Conservation (phyloP, 2,797 vertebrate genomes). For the Coregonus ussuriensis region DNA sequence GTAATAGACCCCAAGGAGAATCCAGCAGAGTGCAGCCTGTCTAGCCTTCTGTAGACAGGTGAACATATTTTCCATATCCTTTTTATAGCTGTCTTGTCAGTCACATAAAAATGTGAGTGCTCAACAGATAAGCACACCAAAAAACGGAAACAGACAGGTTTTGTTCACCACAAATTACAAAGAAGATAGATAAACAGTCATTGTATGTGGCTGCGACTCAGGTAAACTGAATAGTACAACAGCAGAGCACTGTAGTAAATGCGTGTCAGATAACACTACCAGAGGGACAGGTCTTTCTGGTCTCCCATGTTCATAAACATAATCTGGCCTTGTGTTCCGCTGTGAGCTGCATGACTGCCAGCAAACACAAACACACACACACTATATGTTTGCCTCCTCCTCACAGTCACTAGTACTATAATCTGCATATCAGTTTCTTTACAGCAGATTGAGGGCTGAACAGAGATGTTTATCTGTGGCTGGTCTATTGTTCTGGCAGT, state of each 20-base stretch:
- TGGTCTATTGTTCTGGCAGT: slow-evolving; percentile 10
- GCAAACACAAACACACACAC: neutral
- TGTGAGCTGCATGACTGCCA: slow-evolving; percentile 30
- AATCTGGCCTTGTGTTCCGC: neutral
- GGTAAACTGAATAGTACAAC: slow-evolving; percentile 3
- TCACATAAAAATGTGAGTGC: slow-evolving; percentile 6
- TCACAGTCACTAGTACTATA: neutral
- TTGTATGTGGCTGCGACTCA: neutral
- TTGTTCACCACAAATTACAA: slow-evolving; percentile 18
- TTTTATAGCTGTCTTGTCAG: slow-evolving; percentile 13
- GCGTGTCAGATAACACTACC: slow-evolving; percentile 28
- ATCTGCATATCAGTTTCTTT: slow-evolving; percentile 52
- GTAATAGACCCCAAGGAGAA: neutral
- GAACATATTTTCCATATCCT: slow-evolving; percentile 38
- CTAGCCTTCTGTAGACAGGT: neutral
- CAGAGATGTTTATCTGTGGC: slow-evolving; percentile 43
- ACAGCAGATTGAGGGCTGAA: slow-evolving; percentile 26
- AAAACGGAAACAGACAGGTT: slow-evolving; percentile 48
- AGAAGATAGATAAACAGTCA: neutral
- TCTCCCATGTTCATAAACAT: slow-evolving; percentile 9
- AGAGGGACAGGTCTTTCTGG: neutral
- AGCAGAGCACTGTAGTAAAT: neutral
- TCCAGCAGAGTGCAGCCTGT: neutral
- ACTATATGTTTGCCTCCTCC: neutral
- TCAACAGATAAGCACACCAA: slow-evolving; percentile 37